Percentiles rank a stretch among this genome's conserved stretches.
Conservation (phyloP, 2,113 vertebrate species). For the Centrocercus urophasianus region DNA sequence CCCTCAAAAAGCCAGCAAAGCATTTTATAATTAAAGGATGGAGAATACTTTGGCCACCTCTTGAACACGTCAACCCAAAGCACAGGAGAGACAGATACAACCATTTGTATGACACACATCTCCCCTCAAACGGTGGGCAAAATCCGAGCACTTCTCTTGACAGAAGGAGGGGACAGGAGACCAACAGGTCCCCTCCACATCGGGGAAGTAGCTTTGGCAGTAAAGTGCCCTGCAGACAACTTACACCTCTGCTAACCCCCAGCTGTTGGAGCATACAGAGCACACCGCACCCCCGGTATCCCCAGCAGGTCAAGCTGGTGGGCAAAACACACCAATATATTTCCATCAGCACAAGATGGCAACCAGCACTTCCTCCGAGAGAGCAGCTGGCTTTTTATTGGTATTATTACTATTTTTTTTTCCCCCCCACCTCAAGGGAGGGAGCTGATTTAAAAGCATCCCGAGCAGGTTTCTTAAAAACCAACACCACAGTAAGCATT, state of each 20-base stretch:
- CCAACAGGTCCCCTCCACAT: conserved; percentile 48
- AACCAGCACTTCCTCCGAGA: conserved; percentile 58
- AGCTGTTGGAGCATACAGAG: not conserved
- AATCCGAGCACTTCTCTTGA: rapidly evolving
- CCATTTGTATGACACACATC: not conserved
- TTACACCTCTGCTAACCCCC: not conserved
- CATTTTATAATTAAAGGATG: conserved; percentile 38
- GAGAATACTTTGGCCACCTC: not conserved
- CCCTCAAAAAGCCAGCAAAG: conserved; percentile 2
- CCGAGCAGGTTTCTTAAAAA: not conserved
- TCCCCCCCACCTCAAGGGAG: not conserved
- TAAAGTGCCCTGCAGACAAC: not conserved
- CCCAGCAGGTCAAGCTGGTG: not conserved
- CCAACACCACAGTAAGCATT: not conserved
- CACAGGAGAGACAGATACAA: rapidly evolving
- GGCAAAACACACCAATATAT: conserved; percentile 26
- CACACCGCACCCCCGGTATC: not conserved
- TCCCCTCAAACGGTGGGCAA: not conserved
- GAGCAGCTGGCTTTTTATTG: not conserved
- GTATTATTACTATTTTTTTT: not conserved
- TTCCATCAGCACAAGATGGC: conserved; percentile 75
- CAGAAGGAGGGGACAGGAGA: not conserved
- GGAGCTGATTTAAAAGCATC: not conserved
- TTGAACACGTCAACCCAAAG: not conserved
- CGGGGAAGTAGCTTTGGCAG: not conserved